Conservation (phyloP, 2,888 invertebrate genomes). For the Rapana venosa region DNA sequence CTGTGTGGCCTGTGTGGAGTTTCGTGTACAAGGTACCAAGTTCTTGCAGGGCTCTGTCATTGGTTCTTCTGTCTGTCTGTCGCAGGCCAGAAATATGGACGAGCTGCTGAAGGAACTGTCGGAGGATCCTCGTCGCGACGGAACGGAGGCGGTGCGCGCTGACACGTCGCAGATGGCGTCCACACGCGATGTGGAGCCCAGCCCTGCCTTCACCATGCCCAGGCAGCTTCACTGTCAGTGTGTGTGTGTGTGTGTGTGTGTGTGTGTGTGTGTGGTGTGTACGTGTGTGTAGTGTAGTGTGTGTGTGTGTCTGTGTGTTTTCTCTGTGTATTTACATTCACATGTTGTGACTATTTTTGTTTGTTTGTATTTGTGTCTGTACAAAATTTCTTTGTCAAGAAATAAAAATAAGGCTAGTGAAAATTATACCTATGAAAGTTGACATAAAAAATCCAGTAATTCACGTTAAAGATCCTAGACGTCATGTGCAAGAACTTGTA, state of each 20-base stretch:
- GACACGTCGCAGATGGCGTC: conserved; percentile 41
- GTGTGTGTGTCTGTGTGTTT: conserved; percentile 18
- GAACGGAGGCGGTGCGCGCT: conserved; percentile 59
- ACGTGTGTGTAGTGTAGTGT: not conserved
- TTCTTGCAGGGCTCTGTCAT: no score
- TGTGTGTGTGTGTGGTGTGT: not conserved
- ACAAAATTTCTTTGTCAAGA: no score
- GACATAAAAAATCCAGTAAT: no score
- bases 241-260: not conserved
- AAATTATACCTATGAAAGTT: no score
- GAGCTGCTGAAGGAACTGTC: conserved; percentile 68
- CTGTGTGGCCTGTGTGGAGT: no score
- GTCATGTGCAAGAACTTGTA: no score
- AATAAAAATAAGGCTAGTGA: no score
- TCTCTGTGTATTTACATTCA: not conserved
- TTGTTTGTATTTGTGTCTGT: not conserved
- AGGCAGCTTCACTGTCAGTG: conserved; percentile 33
- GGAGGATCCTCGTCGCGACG: conserved; percentile 68
- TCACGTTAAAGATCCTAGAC: no score
- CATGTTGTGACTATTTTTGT: not conserved
- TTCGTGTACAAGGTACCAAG: no score
- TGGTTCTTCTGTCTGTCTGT: not conserved
- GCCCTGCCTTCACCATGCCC: conserved; percentile 34
- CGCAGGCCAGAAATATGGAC: conserved; percentile 72
- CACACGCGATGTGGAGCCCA: conserved; percentile 22